Conservation (phyloP, 2,113 vertebrate genomes). For the Passer domesticus region DNA sequence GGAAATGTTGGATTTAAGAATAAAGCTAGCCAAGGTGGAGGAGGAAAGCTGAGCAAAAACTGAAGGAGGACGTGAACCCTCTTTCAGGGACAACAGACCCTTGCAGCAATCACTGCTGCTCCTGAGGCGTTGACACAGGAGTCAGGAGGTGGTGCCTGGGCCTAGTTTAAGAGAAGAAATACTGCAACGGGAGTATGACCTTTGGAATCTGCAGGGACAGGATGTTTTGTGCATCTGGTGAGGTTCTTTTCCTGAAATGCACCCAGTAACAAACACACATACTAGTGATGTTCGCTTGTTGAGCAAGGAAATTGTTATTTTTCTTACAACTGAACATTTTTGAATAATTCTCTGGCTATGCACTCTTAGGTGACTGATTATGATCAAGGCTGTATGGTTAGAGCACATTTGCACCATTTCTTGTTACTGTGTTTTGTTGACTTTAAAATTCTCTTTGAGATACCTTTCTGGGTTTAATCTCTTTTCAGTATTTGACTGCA, state of each 20-base stretch:
- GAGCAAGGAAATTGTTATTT: background rate
- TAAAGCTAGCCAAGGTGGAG: background rate
- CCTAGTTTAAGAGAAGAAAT: background rate
- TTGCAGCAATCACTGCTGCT: background rate
- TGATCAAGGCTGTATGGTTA: background rate
- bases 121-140: background rate
- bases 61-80: background rate
- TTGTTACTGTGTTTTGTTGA: background rate
- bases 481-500: background rate
- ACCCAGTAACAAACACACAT: background rate
- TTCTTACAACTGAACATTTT: background rate
- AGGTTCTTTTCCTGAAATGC: background rate
- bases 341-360: background rate
- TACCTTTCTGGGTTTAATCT: background rate
- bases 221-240: background rate
- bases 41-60: background rate
- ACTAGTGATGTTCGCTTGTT: rapidly evolving
- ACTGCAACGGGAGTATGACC: rapidly evolving
- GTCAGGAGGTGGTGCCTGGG: background rate
- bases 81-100: background rate
- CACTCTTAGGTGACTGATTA: background rate
- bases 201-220: background rate
- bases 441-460: background rate
- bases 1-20: background rate
- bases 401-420: background rate